Conservation (phyloP, 2,888 invertebrate genomes). For the Tricholauxania praeusta region DNA sequence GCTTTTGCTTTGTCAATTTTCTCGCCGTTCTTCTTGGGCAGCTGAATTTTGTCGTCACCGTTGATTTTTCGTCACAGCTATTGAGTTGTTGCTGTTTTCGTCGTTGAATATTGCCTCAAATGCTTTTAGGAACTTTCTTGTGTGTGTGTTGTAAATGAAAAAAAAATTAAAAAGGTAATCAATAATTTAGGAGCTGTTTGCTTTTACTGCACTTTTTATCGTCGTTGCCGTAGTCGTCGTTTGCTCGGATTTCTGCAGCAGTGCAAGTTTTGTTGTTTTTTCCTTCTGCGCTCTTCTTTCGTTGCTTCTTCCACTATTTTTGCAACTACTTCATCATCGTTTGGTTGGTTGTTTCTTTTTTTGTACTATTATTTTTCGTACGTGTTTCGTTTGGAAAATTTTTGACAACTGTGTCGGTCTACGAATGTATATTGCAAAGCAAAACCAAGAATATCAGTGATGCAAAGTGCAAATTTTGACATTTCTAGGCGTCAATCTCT, state of each 20-base stretch:
- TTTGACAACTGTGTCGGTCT: constrained; percentile 24
- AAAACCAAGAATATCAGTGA: too few relatives aligned
- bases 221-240: neutral
- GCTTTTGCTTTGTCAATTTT: constrained; percentile 34
- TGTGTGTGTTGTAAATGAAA: too few relatives aligned
- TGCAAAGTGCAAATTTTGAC: too few relatives aligned
- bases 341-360: neutral
- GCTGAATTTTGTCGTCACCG: constrained; percentile 20
- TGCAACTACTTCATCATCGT: neutral
- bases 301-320: constrained; percentile 6
- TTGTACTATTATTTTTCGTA: neutral
- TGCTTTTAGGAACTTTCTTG: constrained; percentile 31
- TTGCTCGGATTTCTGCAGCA: constrained; percentile 32
- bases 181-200: constrained; percentile 27
- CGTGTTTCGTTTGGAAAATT: constrained; percentile 1
- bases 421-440: neutral
- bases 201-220: constrained; percentile 26
- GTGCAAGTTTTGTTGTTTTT: constrained; percentile 28
- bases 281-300: too few relatives aligned
- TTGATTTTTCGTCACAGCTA: constrained; percentile 23
- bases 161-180: constrained; percentile 17
- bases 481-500: too few relatives aligned
- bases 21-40: constrained; percentile 32
- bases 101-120: constrained; percentile 29
- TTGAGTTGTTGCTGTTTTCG: constrained; percentile 19